Base-by-base conservation (phyloP, 2,797 vertebrate genomes). In the Decapterus maruadsi region DNA sequence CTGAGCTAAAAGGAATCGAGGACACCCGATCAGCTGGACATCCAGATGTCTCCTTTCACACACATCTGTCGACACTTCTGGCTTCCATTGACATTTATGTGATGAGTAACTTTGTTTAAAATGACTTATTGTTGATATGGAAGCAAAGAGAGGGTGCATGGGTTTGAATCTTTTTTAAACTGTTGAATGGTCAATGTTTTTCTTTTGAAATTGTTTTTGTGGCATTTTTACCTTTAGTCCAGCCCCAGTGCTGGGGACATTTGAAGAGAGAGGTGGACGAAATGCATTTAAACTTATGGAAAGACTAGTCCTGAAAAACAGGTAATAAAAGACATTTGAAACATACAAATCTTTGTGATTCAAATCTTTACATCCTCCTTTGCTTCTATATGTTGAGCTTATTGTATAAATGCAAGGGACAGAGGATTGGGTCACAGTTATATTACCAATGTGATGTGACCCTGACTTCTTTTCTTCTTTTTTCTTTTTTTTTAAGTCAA, bases 351-450 rank as follows among this genome's bases (percentile, higher is more conserved):
- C 66, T 6, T 17, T 8, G 19, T 29, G 17, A 51, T 36, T 29
- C 0, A 12, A 53, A 38, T 59, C 1, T 60, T 6, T n/a, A 14
- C 14, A 19, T 43, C 54, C 19, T 72, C 73, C 22, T 57, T 78
- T 80, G 58, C 73, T 64, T 78, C 72, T 77, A 78, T 58, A 82
- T 19, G 2, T 29, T 43, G 38, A 86, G 12, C 76, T 84, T 83
- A 74, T 75, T 59, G 59, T 0, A 77, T 54, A 46, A 50, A 54
- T 31, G 31, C 10, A 36, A 40, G 20, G 20, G 63, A 29, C 8
- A 10, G 31, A n/a, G 26, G 34, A 26, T 22, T 22, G 8, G 58
- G 9, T 72, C 20, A 74, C 13, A 70, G 74, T 55, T 56, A 31
- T 10, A 48, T 57, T 7, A 14, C 16, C 9, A 5, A 65, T 16